Evolutionary conservation across 2,888 invertebrate species (phyloP), one percentile per base, ranked within the genome.

Genomic region (Synergus laeviventris): DNA sequence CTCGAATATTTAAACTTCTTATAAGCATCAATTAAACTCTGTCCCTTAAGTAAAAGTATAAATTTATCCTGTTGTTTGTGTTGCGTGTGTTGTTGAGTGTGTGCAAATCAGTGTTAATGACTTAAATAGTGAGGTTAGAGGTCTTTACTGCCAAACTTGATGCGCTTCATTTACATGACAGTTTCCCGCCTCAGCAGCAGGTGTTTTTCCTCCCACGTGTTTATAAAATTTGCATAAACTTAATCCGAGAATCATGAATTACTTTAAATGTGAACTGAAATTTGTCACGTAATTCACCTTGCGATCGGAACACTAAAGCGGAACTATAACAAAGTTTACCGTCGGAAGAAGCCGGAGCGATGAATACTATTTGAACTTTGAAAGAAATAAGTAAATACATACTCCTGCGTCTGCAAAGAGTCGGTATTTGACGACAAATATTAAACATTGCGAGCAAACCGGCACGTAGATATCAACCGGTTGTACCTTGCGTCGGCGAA

Each of bases 401-500:
- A 81, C 76, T 62, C 62, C 74, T 70, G 75, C 18, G 66, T 24
- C 66, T 73, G 76, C 75, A 78, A 78, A 79, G 81, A 74, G 66
- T 77, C 54, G 79, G 79, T 86, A 81, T 86, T 86, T 85, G 80
- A 82, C 80, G 81, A 83, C 84, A 84, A 86, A 83, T 80, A 83
- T 80, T 73, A 66, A 77, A 66, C 74, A 75, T 45, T 21, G 38
- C 45, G 31, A 24, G 42, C 39, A 36, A 56, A 61, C 56, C 42
- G 21, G 21, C 59, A 74, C 45, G 61, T 61, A 61, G 18, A 74
- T 31, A 59, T 18, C 59, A 73, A 75, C 66, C 31, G 66, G 70
- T 49, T 70, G 45, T 24, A 49, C 24, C 70, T 45, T 11, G 45
- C 1, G 70, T 49, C 49, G 42, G 49, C 45, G 31, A 70, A 70